Evolutionary conservation across 2,888 invertebrate genomes (phyloP), one percentile per base, ranked within the genome.

Genomic region (Drosophila austrosaltans): DNA sequence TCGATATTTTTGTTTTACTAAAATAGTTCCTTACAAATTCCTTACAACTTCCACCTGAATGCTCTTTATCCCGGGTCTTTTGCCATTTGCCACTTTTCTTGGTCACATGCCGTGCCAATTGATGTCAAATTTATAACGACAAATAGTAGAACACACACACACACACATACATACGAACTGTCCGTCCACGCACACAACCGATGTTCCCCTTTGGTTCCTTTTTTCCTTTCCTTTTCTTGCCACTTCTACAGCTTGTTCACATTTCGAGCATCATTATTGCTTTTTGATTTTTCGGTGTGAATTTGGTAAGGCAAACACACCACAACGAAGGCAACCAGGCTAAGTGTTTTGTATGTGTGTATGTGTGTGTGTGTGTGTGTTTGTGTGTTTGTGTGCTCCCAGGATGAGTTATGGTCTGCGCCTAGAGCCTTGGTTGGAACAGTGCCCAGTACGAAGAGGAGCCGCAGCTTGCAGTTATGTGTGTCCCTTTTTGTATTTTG

Each of bases 101-200:
- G 61, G 71, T 66, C 75, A 71, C 82, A 74, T 69, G 83, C 80
- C 80, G 82, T 68, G 81, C 80, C 90, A 89, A 90, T 89, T 89
- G 89, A 90, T 89, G 90, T 87, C 89, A 87, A 89, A 87, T 90
- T 89, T 87, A 90, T 90, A 79, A 77, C 81, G 79, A 84, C 88
- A 79, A 88, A 86, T 85, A 80, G 78, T 74, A 69, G 75, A 75
- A 74, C 60, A 71, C 68, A 70, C 75, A 75, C 36, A 68, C 57
- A 66, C 40, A 44, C 22, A 44, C 60, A 53, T 12, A 63, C 44
- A 40, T 57, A 39, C 53, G 32, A 16, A 36, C 40, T 67, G 56
- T 57, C 66, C 63, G 56, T 57, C 66, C 63, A 65, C 62, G 44
- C 75, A 54, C 44, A 53, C 62, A 28, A 42, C 8, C 39, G 48